Percentiles rank a stretch among this genome's conserved stretches.
phyloP scores from a whole-genome alignment of 2,113 vertebrate genomes.

The Proteles cristata region DNA sequence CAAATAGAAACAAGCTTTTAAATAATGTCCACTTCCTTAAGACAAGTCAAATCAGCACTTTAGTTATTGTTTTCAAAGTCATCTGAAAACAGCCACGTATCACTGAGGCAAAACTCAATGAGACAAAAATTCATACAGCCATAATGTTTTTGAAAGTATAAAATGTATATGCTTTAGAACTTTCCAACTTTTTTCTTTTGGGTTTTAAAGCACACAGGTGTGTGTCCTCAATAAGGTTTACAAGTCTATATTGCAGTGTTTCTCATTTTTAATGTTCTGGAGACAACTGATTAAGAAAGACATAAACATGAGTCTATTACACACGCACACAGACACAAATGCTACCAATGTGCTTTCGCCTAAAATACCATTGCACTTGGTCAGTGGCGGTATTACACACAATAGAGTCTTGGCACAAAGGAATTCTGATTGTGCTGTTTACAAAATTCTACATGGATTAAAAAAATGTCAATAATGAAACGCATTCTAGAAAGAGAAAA shows the following conservation, averaged over 20 bases:
- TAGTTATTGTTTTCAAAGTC: neutral
- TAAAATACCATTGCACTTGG: slow-evolving; percentile 59
- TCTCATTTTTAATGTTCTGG: slow-evolving; percentile 43
- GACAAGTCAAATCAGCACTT: neutral
- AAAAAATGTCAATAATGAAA: slow-evolving; percentile 60
- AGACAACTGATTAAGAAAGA: slow-evolving; percentile 26
- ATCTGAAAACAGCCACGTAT: neutral
- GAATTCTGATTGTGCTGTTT: slow-evolving; percentile 79
- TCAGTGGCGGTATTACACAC: slow-evolving; percentile 75
- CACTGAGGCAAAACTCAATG: neutral
- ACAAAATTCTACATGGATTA: slow-evolving; percentile 68
- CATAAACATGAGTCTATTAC: neutral
- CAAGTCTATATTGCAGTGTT: neutral
- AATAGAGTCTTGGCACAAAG: slow-evolving; percentile 83
- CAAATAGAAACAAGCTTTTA: slow-evolving; percentile 14
- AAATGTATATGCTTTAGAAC: neutral
- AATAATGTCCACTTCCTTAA: neutral
- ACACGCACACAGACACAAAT: neutral
- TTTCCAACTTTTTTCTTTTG: neutral
- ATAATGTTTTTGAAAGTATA: neutral
- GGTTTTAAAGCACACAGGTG: neutral
- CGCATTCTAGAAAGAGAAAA: neutral
- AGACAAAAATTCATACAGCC: slow-evolving; percentile 17
- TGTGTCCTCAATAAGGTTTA: neutral
- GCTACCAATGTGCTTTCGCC: slow-evolving; percentile 9